Base-by-base conservation (phyloP, 2,888 invertebrate species). In the Pammene aurita region DNA sequence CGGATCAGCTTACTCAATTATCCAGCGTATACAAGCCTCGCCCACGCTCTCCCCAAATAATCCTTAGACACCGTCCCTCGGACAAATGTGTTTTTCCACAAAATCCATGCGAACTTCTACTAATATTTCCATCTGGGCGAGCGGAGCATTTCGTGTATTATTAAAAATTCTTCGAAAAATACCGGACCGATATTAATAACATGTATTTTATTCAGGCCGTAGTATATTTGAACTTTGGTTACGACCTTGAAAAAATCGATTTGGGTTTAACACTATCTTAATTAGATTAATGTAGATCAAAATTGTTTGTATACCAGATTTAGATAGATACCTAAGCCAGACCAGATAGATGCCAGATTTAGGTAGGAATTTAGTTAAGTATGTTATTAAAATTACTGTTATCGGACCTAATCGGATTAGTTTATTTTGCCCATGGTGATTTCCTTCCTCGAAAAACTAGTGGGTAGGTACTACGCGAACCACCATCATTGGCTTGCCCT, bases 201-300 rank as follows among this genome's bases (percentile, higher is more conserved):
- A 7, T 14, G 18, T 58, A 57, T 57, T 57, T 50, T 50, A 50
- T 38, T 61, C 48, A 18, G 11, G 54, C 13, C 34, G 18, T 34
- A 16, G 61, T 38, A 48, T 50, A 38, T 42, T 60, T 66, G 52
- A 54, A 66, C 52, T 54, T 41, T 11, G n/a, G 54, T 1, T 35
- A 63, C 18, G 42, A 34, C 63, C 50, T 50, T 44, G 44, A 50
- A 44, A 63, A 63, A 18, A 57, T 68, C 67, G 57, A 68, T 52
- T 16, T 2, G 13, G 4, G 35, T 9, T 35, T 44, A 50, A 42
- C 35, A 14, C 14, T 35, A 14, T 54, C 42, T 10, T 42, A 42
- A 10, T 57, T 42, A 58, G 52, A 50, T 66, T 34, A 42, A 52
- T 58, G 34, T 42, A 50, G 41, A 5, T 10, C 10, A 41, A n/a